These are phyloP conservation scores for Trichonephila clavipes DNA, from an alignment of 1,140 invertebrate genomes.

Conservation along the genomic window DNA sequence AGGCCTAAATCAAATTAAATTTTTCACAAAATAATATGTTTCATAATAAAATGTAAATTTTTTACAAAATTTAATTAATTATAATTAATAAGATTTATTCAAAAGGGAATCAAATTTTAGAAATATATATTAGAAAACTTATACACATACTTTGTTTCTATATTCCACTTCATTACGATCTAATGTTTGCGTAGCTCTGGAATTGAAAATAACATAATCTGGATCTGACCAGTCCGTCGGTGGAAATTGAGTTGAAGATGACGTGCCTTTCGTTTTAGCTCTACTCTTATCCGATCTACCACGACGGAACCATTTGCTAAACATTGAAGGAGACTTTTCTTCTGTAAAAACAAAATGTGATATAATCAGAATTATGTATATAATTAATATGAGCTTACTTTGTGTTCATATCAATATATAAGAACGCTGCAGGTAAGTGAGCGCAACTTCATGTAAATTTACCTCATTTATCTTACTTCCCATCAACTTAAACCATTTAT, in stretches of 20 bases:
- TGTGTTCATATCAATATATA: too few relatives aligned
- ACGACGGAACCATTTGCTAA: conserved; percentile 92
- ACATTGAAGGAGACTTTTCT: conserved; percentile 91
- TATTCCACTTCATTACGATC: conserved; percentile 14
- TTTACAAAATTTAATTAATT: too few relatives aligned
- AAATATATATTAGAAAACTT: not conserved
- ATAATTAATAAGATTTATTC: not conserved
- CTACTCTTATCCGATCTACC: conserved; percentile 79
- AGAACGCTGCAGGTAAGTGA: too few relatives aligned
- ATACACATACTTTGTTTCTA: conserved; percentile 55
- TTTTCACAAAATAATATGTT: too few relatives aligned
- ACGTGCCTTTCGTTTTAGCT: conserved; percentile 82
- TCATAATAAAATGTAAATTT: too few relatives aligned
- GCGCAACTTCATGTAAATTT: too few relatives aligned
- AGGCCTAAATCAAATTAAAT: too few relatives aligned
- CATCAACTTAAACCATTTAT: too few relatives aligned
- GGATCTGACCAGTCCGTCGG: conserved; percentile 95
- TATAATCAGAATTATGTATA: not conserved
- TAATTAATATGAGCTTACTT: not conserved
- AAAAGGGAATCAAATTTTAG: not conserved
- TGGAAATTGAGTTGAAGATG: conserved; percentile 94
- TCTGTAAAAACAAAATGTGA: conserved; percentile 81
- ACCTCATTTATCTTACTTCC: too few relatives aligned
- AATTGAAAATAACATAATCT: conserved; percentile 90
- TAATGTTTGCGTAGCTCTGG: conserved; percentile 90